Conservation (phyloP, 2,113 vertebrate species). For the Mesoclemmys tuberculata region DNA sequence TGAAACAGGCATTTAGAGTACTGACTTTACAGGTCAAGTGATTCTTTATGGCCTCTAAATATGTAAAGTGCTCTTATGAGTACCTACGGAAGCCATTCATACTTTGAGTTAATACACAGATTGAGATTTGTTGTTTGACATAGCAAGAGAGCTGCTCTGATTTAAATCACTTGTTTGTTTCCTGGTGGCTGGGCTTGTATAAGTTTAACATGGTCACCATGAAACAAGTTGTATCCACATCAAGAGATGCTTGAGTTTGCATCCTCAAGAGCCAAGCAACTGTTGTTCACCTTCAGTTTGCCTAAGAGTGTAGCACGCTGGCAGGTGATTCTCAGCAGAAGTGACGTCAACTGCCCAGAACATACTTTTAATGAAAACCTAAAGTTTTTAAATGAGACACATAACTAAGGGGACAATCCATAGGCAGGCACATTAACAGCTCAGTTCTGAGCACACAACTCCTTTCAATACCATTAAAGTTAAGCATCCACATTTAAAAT, state of each 20-base stretch:
- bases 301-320: background rate
- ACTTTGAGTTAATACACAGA: no score
- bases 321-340: background rate
- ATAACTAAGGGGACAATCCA: background rate
- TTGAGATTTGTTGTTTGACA: background rate
- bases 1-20: background rate
- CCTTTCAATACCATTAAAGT: no score
- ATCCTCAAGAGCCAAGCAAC: background rate
- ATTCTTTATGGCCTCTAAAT: no score
- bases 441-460: background rate
- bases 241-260: background rate
- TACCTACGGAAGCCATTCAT: background rate
- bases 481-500: background rate
- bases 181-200: background rate
- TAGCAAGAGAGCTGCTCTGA: background rate
- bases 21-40: background rate
- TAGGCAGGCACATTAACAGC: background rate
- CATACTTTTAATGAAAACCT: background rate
- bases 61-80: no score
- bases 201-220: background rate
- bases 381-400: background rate
- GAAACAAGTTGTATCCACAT: background rate
- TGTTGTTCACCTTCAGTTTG: background rate
- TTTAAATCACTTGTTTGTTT: background rate
- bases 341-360: background rate